phyloP scores from a whole-genome alignment of 2,797 vertebrate genomes.

The Dallia pectoralis region DNA sequence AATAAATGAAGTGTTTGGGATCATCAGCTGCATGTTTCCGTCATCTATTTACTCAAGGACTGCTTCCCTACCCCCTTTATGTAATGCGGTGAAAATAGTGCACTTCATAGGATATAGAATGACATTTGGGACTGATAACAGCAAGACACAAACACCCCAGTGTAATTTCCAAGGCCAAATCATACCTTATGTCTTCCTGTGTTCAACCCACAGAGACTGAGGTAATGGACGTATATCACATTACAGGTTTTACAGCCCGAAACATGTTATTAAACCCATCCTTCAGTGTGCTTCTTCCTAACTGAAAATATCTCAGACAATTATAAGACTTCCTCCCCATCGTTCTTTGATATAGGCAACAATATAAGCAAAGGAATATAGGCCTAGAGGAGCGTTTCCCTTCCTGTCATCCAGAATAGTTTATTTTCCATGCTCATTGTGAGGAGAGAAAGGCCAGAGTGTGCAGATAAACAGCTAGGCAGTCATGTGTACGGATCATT shows the following conservation, averaged over 20 bases:
- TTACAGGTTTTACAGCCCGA: constrained; percentile 19
- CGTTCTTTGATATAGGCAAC: constrained; percentile 35
- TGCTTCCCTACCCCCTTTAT: background rate
- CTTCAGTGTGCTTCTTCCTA: constrained; percentile 31
- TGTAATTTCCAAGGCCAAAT: constrained; percentile 43
- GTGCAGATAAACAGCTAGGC: constrained; percentile 42
- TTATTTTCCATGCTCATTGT: constrained; percentile 29
- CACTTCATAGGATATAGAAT: background rate
- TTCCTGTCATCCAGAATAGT: constrained; percentile 35
- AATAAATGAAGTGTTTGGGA: constrained; percentile 51
- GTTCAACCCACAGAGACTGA: constrained; percentile 34
- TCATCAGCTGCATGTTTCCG: constrained; percentile 33
- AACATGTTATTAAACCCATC: constrained; percentile 29
- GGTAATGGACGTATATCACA: constrained; percentile 32
- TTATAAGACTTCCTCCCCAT: constrained; percentile 29
- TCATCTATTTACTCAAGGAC: constrained; percentile 26
- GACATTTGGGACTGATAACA: constrained; percentile 3
- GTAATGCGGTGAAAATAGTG: background rate
- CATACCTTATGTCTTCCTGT: constrained; percentile 30
- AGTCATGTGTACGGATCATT: constrained; percentile 57
- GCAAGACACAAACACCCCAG: constrained; percentile 30
- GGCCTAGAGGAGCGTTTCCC: background rate
- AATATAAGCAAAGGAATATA: background rate
- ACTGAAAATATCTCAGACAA: constrained; percentile 30
- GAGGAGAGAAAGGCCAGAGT: constrained; percentile 32